Base-by-base conservation (phyloP, 2,797 vertebrate genomes). In the Arrhamphus sclerolepis region DNA sequence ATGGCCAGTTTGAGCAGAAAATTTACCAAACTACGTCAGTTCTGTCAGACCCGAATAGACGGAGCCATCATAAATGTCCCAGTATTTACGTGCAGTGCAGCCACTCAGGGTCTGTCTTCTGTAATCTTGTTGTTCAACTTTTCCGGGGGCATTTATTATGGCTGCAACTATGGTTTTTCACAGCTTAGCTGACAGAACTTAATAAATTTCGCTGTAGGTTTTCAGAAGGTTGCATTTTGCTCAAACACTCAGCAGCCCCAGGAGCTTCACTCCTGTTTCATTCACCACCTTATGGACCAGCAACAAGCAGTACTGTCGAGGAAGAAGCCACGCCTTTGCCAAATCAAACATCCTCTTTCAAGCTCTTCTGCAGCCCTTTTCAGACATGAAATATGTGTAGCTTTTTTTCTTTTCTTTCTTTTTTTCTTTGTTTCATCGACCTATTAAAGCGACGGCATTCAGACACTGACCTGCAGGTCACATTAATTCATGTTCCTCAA, bases 291-390 rank as follows among this genome's bases (percentile, higher is more conserved):
- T 75, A 72, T 66, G 55, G 67, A 71, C 73, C 78, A 56, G 70
- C 50, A 66, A 81, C 29, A 80, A 67, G 72, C 57, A 58, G 70
- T 72, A 62, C 48, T 74, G 62, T 74, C 20, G 11, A 77, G 81
- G 72, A 78, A 86, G 78, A 85, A 72, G 69, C 87, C 86, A 90
- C 86, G 88, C 88, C 88, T 85, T 82, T 81, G 87, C 87, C 89
- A 85, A 85, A 80, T 75, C 83, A 87, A 80, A 87, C 82, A 83
- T 77, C 68, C 67, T 68, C 75, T 81, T 78, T 80, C 71, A 75
- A 63, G 49, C 78, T 82, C 62, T 69, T 70, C 72, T 84, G 49
- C 58, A 59, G 62, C 31, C 43, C 69, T 50, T 71, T 57, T 57
- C 54, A 44, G 62, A 66, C 61, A 29, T 31, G 46, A 49, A 26